These are phyloP conservation scores for Umimayanthus chanpuru DNA, from an alignment of 92 coral and sea anemone species.

Conservation along the genomic window DNA sequence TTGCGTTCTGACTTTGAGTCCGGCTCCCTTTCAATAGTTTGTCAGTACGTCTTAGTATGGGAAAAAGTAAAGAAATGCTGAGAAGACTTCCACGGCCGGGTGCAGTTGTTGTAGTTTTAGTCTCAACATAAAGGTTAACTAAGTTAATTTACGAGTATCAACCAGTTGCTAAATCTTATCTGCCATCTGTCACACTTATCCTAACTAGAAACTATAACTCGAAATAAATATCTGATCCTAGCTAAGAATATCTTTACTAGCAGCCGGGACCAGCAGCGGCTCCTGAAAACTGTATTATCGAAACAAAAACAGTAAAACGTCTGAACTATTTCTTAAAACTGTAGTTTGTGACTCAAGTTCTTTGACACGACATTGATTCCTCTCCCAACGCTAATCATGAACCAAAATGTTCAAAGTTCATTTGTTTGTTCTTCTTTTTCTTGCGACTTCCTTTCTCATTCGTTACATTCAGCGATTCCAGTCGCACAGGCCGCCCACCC, in stretches of 20 bases:
- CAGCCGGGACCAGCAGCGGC: not conserved
- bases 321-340: not conserved
- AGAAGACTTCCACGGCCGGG: not conserved
- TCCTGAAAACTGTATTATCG: not conserved
- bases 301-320: not conserved
- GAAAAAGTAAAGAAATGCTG: no score
- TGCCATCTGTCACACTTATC: not conserved
- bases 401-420: constrained; percentile 42
- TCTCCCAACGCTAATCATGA: constrained; percentile 11
- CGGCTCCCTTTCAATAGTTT: not conserved
- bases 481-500: constrained; percentile 77
- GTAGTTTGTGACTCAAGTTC: not conserved
- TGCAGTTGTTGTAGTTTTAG: not conserved
- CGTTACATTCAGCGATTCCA: constrained; percentile 83
- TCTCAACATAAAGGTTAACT: not conserved
- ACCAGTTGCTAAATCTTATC: not conserved
- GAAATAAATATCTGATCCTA: not conserved
- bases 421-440: constrained; percentile 77
- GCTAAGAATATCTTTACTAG: not conserved
- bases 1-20: not conserved
- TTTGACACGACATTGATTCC: not conserved
- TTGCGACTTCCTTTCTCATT: constrained; percentile 74
- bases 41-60: not conserved
- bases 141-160: not conserved
- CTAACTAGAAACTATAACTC: not conserved